phyloP scores from a whole-genome alignment of 2,888 invertebrate genomes.

The Teinopalpus imperialis region DNA sequence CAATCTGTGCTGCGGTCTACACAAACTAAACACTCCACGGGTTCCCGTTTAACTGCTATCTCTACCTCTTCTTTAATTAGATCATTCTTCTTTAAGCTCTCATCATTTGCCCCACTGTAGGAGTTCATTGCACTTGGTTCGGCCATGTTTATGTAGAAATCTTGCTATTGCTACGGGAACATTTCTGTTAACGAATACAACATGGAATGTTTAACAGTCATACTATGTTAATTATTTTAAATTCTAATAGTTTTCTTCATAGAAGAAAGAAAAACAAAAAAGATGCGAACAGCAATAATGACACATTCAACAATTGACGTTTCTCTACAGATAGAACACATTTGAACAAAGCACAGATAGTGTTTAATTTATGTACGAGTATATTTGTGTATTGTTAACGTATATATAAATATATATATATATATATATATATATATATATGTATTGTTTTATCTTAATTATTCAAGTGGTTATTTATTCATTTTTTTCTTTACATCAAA shows the following conservation, averaged over 20 bases:
- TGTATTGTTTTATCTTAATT: too few species aligned
- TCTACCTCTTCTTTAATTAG: conserved; percentile 52
- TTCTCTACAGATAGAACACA: conserved; percentile 21
- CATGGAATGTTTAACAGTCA: conserved; percentile 8
- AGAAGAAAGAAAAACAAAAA: conserved; percentile 35
- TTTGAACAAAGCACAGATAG: conserved; percentile 16
- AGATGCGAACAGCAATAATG: conserved; percentile 33
- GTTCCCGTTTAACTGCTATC: conserved; percentile 56
- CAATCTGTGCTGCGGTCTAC: conserved; percentile 45
- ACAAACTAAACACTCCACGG: conserved; percentile 62
- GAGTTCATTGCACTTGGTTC: conserved; percentile 57
- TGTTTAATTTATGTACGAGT: too few species aligned
- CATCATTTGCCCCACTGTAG: conserved; percentile 42
- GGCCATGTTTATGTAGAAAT: conserved; percentile 47
- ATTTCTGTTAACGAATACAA: conserved; percentile 8
- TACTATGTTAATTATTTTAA: conserved; percentile 8
- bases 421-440: too few species aligned
- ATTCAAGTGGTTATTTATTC: too few species aligned
- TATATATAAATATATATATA: too few species aligned
- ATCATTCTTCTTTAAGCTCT: conserved; percentile 38
- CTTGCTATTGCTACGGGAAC: conserved; percentile 1
- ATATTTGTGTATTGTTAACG: too few species aligned
- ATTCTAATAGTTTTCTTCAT: conserved; percentile 22
- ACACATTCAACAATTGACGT: conserved; percentile 34
- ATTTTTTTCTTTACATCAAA: too few species aligned